A percentile compares a stretch with the other conserved stretches of the same genome.
These are phyloP conservation scores for Conchocele bisecta DNA, from an alignment of 2,888 invertebrate species.

Conservation along the genomic window DNA sequence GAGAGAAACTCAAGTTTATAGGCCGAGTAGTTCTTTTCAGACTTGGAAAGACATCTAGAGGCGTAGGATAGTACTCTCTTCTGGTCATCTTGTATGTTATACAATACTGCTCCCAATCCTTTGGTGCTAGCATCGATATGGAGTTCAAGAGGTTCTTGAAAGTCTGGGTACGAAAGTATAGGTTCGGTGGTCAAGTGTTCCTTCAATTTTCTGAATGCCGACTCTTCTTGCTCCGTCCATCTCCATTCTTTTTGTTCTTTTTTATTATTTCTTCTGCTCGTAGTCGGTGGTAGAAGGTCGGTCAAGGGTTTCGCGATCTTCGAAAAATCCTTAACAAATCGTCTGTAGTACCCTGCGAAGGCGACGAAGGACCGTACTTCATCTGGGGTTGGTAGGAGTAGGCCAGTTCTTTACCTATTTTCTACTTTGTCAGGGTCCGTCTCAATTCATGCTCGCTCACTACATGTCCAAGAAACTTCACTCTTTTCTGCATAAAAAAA, in stretches of 20 bases:
- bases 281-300: conserved; percentile 20
- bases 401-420: conserved; percentile 46
- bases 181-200: conserved; percentile 10
- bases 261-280: too few species aligned
- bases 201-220: conserved; percentile 19
- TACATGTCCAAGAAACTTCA: conserved; percentile 43
- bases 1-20: conserved; percentile 50
- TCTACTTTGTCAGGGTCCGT: conserved; percentile 51
- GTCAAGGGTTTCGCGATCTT: too few species aligned
- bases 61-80: conserved; percentile 40
- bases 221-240: not conserved
- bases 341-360: conserved; percentile 48
- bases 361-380: conserved; percentile 46
- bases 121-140: conserved; percentile 33
- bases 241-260: too few species aligned
- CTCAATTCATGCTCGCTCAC: conserved; percentile 33
- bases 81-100: conserved; percentile 32
- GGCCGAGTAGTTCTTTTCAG: conserved; percentile 47
- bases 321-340: too few species aligned
- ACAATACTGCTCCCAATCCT: conserved; percentile 47
- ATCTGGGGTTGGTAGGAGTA: conserved; percentile 32
- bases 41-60: conserved; percentile 31
- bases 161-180: conserved; percentile 36
- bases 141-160: conserved; percentile 37
- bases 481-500: conserved; percentile 19